phyloP scores from a whole-genome alignment of 2,797 vertebrate genomes.

The Mionectes olivaceus region DNA sequence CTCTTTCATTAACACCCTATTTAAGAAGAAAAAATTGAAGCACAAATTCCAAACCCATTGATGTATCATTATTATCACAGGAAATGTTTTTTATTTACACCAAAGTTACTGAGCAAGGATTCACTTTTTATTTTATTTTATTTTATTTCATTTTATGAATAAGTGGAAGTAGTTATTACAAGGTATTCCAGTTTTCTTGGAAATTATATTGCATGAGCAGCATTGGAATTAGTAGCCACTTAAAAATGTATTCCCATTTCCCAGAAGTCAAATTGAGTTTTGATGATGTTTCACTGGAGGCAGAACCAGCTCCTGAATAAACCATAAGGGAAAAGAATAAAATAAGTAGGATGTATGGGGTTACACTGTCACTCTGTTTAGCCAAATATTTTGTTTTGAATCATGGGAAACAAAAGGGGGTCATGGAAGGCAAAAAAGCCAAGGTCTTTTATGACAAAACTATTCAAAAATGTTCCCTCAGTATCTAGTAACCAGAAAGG shows the following conservation, averaged over 20 bases:
- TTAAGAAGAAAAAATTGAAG: not conserved
- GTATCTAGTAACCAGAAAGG: not conserved
- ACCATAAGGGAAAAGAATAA: not conserved
- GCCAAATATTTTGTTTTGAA: conserved; percentile 20
- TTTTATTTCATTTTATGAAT: not conserved
- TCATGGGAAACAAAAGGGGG: not conserved
- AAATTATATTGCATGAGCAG: not conserved
- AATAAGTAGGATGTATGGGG: not conserved
- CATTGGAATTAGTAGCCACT: conserved; percentile 2
- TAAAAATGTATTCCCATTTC: conserved; percentile 23
- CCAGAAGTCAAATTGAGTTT: conserved; percentile 35
- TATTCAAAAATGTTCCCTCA: not conserved
- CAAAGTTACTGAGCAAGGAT: not conserved
- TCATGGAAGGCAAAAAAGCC: fast-evolving
- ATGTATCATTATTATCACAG: not conserved
- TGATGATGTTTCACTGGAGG: conserved; percentile 21
- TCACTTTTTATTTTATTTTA: not conserved
- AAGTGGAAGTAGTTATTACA: not conserved
- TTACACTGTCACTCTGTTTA: not conserved
- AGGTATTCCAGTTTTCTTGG: not conserved
- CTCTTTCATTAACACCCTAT: fast-evolving
- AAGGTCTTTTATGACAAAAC: not conserved
- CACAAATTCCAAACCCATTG: not conserved
- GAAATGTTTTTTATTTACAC: not conserved
- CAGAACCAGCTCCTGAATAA: conserved; percentile 13